A percentile compares a stretch with the other conserved stretches of the same genome.
Conservation (phyloP, 2,113 vertebrate species). For the Nerophis ophidion region DNA sequence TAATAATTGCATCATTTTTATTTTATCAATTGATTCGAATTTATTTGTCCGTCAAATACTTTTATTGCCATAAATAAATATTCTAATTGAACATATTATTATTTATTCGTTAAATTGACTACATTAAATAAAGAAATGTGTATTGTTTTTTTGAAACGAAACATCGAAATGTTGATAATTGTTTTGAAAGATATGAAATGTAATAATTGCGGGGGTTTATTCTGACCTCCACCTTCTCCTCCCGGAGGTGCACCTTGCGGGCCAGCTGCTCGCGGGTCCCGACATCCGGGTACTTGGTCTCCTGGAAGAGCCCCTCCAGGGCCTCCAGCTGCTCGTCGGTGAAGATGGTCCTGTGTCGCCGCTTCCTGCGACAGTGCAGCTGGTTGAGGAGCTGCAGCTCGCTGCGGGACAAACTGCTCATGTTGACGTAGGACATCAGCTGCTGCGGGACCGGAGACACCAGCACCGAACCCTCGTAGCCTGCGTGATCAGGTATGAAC, state of each 20-base stretch:
- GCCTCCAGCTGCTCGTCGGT: constrained; percentile 97
- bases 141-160: too few species aligned
- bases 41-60: too few species aligned
- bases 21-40: too few species aligned
- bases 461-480: constrained; percentile 89
- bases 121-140: too few species aligned
- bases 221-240: constrained; percentile 96
- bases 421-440: constrained; percentile 95
- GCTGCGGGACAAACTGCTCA: constrained; percentile 89
- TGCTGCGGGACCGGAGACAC: constrained; percentile 91
- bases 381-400: constrained; percentile 95
- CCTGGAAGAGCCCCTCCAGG: constrained; percentile 93
- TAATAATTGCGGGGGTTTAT: too few species aligned
- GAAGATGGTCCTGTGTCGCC: constrained; percentile 93
- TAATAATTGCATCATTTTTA: too few species aligned
- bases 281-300: constrained; percentile 98
- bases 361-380: constrained; percentile 92
- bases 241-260: constrained; percentile 91
- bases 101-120: too few species aligned
- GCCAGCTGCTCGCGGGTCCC: constrained; percentile 94
- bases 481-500: constrained; percentile 50
- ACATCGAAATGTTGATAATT: too few species aligned
- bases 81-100: too few species aligned
- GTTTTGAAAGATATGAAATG: too few species aligned
- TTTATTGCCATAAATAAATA: too few species aligned